Evolutionary conservation across 2,888 invertebrate species (phyloP).

Genomic region (Drosophila recens): DNA sequence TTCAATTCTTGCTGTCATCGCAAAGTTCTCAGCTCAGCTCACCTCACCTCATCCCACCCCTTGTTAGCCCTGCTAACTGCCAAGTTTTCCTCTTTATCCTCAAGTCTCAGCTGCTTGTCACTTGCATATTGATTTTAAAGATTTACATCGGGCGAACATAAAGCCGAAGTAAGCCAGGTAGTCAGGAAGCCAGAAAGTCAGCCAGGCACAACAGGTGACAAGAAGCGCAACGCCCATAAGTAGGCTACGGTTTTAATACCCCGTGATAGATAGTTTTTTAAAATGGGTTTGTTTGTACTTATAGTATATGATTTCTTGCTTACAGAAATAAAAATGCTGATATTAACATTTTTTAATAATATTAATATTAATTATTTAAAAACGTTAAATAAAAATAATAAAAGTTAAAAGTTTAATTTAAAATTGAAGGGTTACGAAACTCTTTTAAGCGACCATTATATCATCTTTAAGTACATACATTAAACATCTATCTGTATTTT

Average conservation of each 20-base stretch:
- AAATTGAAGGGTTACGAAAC: too few relatives aligned
- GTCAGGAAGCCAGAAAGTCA: constrained; percentile 4
- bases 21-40: neutral
- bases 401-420: too few relatives aligned
- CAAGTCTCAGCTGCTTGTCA: constrained; percentile 55
- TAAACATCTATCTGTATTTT: too few relatives aligned
- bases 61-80: constrained; percentile 12
- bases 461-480: too few relatives aligned
- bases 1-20: constrained; percentile 11
- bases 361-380: too few relatives aligned
- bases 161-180: constrained; percentile 23
- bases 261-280: neutral
- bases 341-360: too few relatives aligned
- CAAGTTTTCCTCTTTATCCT: constrained; percentile 17
- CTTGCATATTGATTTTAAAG: constrained; percentile 76
- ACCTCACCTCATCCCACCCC: neutral
- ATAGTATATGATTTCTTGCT: neutral
- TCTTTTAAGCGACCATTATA: too few relatives aligned
- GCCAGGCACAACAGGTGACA: constrained; percentile 54
- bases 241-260: constrained; percentile 46
- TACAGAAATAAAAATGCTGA: neutral
- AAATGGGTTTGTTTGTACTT: too few relatives aligned
- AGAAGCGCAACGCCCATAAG: constrained; percentile 36
- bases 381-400: neutral
- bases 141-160: constrained; percentile 56